phyloP scores from a whole-genome alignment of 2,888 invertebrate species.

The Coremacera marginata region DNA sequence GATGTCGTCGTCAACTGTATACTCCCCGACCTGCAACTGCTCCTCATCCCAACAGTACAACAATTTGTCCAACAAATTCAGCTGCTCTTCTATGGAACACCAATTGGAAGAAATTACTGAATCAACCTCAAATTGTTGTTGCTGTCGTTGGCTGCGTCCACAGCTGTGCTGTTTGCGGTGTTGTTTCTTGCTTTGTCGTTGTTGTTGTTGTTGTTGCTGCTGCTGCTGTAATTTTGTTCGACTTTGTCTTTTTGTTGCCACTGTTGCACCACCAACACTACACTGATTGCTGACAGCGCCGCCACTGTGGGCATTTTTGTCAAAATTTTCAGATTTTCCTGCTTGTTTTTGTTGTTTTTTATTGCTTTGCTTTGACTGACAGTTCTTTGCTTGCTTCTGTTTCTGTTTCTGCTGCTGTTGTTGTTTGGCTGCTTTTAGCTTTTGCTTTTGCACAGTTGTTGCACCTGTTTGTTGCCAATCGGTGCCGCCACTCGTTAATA shows the following conservation, averaged over 20 bases:
- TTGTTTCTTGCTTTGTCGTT: constrained; percentile 17
- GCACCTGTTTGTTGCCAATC: constrained; percentile 48
- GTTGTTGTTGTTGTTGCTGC: constrained; percentile 46
- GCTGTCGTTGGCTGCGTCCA: constrained; percentile 22
- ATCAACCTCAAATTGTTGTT: constrained; percentile 46
- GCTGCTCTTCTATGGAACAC: constrained; percentile 66
- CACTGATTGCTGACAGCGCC: constrained; percentile 42
- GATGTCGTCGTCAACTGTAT: constrained; percentile 40
- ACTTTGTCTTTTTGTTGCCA: constrained; percentile 43
- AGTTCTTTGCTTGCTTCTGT: constrained; percentile 36
- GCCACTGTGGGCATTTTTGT: constrained; percentile 48
- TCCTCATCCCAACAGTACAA: constrained; percentile 66
- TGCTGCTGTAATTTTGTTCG: constrained; percentile 33
- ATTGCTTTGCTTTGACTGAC: constrained; percentile 40
- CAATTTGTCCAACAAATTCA: constrained; percentile 64
- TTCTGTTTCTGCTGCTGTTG: constrained; percentile 16
- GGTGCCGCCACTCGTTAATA: constrained; percentile 64
- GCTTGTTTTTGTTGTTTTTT: constrained; percentile 52
- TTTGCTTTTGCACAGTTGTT: constrained; percentile 38
- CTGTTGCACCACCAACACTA: constrained; percentile 31
- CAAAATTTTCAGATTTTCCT: constrained; percentile 48
- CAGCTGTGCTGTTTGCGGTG: not conserved
- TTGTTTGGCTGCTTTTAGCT: constrained; percentile 5
- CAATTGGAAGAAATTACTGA: constrained; percentile 65
- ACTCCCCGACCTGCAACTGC: constrained; percentile 45